These are phyloP conservation scores for Eidolon helvum DNA, from an alignment of 2,113 vertebrate species.

Conservation along the genomic window DNA sequence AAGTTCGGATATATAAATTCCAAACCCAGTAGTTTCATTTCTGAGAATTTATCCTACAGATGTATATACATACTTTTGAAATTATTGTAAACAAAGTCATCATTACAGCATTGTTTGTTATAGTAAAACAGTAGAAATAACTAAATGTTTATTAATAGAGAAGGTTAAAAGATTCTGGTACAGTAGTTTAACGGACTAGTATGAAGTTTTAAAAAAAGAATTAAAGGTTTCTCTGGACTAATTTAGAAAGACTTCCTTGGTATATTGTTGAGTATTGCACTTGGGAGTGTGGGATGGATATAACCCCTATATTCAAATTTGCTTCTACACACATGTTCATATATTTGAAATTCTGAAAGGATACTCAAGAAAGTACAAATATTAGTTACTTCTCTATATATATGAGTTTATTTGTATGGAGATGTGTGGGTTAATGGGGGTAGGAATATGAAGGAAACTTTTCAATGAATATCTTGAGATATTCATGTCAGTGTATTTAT, in stretches of 20 bases:
- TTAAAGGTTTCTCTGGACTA: not conserved
- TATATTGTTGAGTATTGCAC: not conserved
- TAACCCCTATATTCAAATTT: not conserved
- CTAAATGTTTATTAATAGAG: not conserved
- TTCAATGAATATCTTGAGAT: not conserved
- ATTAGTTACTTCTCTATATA: not conserved
- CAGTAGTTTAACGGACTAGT: not conserved
- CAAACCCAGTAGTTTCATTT: not conserved
- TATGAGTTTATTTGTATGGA: not conserved
- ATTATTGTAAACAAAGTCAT: not conserved
- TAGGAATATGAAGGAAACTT: not conserved
- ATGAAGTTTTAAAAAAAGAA: not conserved
- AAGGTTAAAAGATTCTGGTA: not conserved
- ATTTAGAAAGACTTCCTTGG: not conserved
- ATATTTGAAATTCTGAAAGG: not conserved
- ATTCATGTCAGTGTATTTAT: not conserved
- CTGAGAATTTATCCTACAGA: not conserved
- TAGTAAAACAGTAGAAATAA: not conserved
- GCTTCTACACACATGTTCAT: not conserved
- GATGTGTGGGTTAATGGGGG: not conserved
- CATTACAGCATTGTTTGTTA: not conserved
- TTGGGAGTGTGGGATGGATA: not conserved
- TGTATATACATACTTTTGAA: not conserved
- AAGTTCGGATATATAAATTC: not conserved
- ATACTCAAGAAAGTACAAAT: not conserved